A percentile compares a stretch with the other conserved stretches of the same genome.
Evolutionary conservation across 2,113 vertebrate genomes (phyloP).

Genomic region (Cettia cetti): DNA sequence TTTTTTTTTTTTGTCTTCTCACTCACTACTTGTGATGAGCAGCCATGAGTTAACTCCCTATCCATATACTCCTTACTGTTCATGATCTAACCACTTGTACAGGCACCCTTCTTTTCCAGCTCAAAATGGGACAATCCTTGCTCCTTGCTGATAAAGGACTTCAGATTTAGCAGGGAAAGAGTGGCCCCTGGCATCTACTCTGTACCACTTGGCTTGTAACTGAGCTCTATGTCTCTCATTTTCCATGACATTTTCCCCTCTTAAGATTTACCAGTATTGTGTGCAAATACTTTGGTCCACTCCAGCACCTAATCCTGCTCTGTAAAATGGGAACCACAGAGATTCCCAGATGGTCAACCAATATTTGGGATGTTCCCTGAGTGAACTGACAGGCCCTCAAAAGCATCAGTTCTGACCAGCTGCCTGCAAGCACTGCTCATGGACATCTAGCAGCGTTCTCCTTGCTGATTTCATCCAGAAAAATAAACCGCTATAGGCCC

Average conservation of each 20-base stretch:
- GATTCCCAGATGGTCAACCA: background rate
- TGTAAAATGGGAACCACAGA: background rate
- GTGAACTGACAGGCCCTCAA: background rate
- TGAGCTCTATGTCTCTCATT: background rate
- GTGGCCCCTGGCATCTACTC: background rate
- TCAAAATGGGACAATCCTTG: background rate
- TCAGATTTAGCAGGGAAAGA: background rate
- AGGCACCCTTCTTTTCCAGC: background rate
- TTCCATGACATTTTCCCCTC: background rate
- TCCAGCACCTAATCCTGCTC: background rate
- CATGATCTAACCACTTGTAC: background rate
- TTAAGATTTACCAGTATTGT: background rate
- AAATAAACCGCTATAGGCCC: background rate
- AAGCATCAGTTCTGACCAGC: background rate
- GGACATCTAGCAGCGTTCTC: background rate
- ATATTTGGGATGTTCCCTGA: background rate
- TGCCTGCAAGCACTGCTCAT: background rate
- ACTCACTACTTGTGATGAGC: background rate
- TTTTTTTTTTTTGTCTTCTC: background rate
- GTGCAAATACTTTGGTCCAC: background rate
- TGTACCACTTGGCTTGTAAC: background rate
- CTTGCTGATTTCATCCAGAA: background rate
- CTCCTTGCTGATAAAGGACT: background rate
- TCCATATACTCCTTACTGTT: background rate
- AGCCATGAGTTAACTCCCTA: background rate